These are phyloP conservation scores for Ammodytes marinus DNA, from an alignment of 2,113 vertebrate species.

Conservation along the genomic window DNA sequence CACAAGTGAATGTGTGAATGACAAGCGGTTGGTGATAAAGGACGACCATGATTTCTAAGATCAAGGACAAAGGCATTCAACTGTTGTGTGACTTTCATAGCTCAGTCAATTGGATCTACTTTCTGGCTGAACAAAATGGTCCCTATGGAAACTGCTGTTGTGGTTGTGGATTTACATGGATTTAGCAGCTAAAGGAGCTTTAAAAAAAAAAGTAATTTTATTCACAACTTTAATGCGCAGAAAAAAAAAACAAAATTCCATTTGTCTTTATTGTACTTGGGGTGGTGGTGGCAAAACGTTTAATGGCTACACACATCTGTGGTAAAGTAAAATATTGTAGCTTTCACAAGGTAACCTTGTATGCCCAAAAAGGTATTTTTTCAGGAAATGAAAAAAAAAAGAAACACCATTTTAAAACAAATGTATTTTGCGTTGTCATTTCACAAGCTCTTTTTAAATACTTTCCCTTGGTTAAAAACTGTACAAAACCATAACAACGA, in stretches of 20 bases:
- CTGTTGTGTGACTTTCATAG: neutral
- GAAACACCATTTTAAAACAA: too few relatives aligned
- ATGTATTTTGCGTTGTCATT: too few relatives aligned
- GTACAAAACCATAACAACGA: too few relatives aligned
- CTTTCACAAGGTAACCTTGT: too few relatives aligned
- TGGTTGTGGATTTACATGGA: neutral
- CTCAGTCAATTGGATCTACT: neutral
- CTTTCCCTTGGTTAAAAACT: too few relatives aligned
- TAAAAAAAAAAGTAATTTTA: neutral
- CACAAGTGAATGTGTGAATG: neutral
- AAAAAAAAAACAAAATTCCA: neutral
- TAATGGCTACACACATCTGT: neutral
- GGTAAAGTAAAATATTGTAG: neutral
- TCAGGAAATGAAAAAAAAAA: too few relatives aligned
- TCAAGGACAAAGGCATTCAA: slow-evolving; percentile 24
- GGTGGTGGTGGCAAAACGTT: neutral
- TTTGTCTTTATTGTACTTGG: neutral
- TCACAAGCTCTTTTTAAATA: too few relatives aligned
- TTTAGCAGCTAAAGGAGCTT: neutral
- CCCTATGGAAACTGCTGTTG: neutral
- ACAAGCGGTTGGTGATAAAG: neutral
- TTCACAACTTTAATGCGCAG: neutral
- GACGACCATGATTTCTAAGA: neutral
- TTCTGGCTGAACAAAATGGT: neutral
- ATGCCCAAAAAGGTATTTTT: too few relatives aligned